Conservation (phyloP, 1,140 invertebrate species). For the Drosophila parvula region DNA sequence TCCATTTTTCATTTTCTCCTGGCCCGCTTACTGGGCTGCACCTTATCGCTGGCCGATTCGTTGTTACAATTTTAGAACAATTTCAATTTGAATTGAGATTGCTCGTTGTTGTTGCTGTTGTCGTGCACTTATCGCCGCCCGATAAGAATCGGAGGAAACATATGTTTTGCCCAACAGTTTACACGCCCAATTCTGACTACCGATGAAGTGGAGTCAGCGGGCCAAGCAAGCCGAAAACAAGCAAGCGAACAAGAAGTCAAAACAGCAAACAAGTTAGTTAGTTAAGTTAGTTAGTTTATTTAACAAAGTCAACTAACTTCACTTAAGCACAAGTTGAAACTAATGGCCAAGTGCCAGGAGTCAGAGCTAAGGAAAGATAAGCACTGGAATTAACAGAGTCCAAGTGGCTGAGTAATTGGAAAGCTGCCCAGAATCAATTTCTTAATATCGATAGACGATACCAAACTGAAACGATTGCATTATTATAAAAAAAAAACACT, state of each 20-base stretch:
- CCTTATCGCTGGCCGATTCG: slow-evolving; percentile 34
- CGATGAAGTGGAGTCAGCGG: slow-evolving; percentile 13
- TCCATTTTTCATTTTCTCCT: background rate
- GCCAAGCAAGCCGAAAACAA: slow-evolving; percentile 4
- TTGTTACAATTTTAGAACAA: slow-evolving; percentile 53
- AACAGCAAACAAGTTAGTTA: slow-evolving; percentile 2
- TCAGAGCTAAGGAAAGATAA: background rate
- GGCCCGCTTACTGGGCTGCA: background rate
- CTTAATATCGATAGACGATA: background rate
- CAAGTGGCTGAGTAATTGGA: background rate
- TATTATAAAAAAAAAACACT: no score
- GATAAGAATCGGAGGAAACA: slow-evolving; percentile 53
- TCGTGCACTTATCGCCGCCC: slow-evolving; percentile 36
- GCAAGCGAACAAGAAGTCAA: background rate
- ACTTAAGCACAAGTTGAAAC: background rate
- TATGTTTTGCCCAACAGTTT: slow-evolving; percentile 49
- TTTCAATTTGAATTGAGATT: slow-evolving; percentile 45
- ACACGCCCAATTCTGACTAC: slow-evolving; percentile 50
- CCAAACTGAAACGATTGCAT: background rate
- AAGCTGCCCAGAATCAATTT: background rate
- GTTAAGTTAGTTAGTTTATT: background rate
- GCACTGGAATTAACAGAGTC: background rate
- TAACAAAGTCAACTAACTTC: background rate
- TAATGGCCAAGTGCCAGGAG: slow-evolving; percentile 10
- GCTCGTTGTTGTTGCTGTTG: slow-evolving; percentile 6